A percentile compares a stretch with the other conserved stretches of the same genome.
Conservation (phyloP, 2,113 vertebrate genomes). For the Furnarius figulus region DNA sequence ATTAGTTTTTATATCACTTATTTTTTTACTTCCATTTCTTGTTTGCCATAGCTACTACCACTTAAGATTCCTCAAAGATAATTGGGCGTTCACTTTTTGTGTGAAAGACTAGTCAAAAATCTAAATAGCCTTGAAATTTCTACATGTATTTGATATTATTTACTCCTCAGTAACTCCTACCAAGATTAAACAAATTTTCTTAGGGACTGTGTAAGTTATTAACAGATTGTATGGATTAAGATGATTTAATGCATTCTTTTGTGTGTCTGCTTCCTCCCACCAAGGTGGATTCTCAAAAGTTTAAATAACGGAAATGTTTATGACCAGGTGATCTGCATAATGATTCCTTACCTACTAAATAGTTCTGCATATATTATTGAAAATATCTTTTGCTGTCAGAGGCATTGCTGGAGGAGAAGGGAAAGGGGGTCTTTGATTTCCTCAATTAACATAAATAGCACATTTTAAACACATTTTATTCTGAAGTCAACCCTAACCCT, state of each 20-base stretch:
- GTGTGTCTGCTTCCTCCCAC: not conserved
- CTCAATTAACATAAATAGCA: not conserved
- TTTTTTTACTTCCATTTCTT: not conserved
- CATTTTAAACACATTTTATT: not conserved
- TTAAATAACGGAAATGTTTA: not conserved
- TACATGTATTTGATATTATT: not conserved
- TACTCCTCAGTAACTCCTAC: not conserved
- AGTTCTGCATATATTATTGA: not conserved
- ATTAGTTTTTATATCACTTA: not conserved
- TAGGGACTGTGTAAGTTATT: accelerated
- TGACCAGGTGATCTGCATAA: not conserved
- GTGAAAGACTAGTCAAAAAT: not conserved
- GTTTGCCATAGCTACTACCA: not conserved
- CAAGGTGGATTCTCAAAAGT: not conserved
- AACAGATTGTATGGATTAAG: not conserved
- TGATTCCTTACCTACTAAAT: not conserved
- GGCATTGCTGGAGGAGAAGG: not conserved
- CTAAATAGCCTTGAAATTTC: not conserved
- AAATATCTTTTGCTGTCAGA: not conserved
- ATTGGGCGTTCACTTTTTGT: not conserved
- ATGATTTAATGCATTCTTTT: not conserved
- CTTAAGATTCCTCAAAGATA: not conserved
- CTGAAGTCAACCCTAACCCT: not conserved
- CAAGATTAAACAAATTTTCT: not conserved
- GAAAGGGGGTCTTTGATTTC: not conserved